Percentiles rank a stretch among this genome's conserved stretches.
These are phyloP conservation scores for Axis porcinus DNA, from an alignment of 2,113 vertebrate genomes.

Conservation along the genomic window DNA sequence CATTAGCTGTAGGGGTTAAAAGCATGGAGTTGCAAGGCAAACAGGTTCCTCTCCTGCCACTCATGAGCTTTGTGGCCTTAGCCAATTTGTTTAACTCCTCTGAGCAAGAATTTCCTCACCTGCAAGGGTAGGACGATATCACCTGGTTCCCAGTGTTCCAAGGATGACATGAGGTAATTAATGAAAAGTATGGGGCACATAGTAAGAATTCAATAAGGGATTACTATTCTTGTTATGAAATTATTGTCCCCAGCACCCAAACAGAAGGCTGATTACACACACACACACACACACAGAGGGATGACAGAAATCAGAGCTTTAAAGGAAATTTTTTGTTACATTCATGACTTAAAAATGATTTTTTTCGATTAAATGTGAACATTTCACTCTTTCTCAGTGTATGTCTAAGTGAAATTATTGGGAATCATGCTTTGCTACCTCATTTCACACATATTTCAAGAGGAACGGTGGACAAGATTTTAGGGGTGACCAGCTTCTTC, in stretches of 20 bases:
- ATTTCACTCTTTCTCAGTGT: not conserved
- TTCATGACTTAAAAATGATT: not conserved
- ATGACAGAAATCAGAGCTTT: slow-evolving; percentile 12
- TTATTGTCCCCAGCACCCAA: not conserved
- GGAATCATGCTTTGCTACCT: not conserved
- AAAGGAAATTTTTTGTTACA: not conserved
- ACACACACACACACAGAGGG: not conserved
- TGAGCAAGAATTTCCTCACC: not conserved
- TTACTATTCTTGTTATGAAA: not conserved
- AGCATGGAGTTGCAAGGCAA: not conserved
- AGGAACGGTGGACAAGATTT: not conserved
- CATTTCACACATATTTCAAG: not conserved
- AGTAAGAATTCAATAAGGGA: not conserved
- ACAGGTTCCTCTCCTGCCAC: not conserved
- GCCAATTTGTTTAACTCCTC: not conserved
- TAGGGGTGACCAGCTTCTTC: not conserved
- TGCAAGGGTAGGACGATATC: not conserved
- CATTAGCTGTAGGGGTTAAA: not conserved
- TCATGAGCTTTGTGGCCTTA: not conserved
- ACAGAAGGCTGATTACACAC: not conserved
- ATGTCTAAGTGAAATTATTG: not conserved
- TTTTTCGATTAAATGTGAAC: not conserved
- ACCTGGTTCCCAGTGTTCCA: not conserved
- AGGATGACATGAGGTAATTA: not conserved
- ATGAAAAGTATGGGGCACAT: not conserved